Percentiles rank a stretch among this genome's conserved stretches.
phyloP scores from a whole-genome alignment of 2,113 vertebrate species.

The Microtus pennsylvanicus region DNA sequence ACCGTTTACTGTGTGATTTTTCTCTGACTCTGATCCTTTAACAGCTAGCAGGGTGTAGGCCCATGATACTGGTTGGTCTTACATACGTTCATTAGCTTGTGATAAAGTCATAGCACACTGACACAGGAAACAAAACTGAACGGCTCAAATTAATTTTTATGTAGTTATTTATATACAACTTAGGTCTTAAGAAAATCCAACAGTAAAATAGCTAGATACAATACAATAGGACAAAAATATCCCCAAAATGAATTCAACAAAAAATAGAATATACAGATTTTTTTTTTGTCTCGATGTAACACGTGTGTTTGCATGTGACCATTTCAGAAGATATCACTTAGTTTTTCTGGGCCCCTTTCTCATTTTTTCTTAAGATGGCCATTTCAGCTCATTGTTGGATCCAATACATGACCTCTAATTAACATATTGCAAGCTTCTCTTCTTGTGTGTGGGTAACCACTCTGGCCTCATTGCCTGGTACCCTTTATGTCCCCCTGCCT shows the following conservation, averaged over 20 bases:
- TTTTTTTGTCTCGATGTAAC: not conserved
- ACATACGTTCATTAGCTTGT: not conserved
- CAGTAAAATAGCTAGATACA: constrained; percentile 21
- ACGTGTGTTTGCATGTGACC: not conserved
- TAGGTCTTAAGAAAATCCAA: constrained; percentile 55
- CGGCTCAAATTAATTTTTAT: constrained; percentile 39
- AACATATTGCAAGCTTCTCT: constrained; percentile 19
- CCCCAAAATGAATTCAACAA: constrained; percentile 7
- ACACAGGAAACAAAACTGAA: not conserved
- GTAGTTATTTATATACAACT: not conserved
- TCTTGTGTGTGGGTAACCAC: constrained; percentile 12
- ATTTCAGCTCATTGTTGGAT: constrained; percentile 22
- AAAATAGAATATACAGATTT: constrained; percentile 26
- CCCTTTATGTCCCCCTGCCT: not conserved
- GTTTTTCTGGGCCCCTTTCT: not conserved
- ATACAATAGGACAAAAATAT: constrained; percentile 30
- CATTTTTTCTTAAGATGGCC: constrained; percentile 30
- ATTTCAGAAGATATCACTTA: not conserved
- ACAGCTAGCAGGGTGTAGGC: not conserved
- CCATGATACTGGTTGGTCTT: not conserved
- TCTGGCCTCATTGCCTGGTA: not conserved
- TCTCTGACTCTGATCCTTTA: constrained; percentile 38
- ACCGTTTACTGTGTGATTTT: constrained; percentile 37
- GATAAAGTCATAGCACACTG: not conserved
- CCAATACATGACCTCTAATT: not conserved